phyloP scores from a whole-genome alignment of 2,797 vertebrate species.

The Myotis myotis region DNA sequence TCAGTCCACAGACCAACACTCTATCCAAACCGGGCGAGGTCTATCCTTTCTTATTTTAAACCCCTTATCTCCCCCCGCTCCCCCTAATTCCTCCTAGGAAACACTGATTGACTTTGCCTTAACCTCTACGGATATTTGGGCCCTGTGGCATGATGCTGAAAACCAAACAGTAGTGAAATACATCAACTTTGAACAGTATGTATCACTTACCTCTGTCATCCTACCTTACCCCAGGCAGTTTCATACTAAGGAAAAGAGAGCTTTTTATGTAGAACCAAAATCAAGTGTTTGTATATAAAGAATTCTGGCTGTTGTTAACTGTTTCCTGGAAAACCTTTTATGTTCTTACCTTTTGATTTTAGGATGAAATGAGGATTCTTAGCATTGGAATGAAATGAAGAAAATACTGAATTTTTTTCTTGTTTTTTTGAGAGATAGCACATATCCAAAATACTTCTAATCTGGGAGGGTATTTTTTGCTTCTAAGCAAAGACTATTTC shows the following conservation, averaged over 20 bases:
- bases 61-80: background rate
- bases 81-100: slow-evolving; percentile 85
- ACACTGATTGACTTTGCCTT: slow-evolving; percentile 93
- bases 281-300: background rate
- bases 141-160: slow-evolving; percentile 93
- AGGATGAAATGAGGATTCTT: background rate
- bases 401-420: background rate
- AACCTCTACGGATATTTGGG: slow-evolving; percentile 94
- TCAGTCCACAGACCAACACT: too few relatives aligned
- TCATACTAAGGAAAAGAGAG: background rate
- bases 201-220: slow-evolving; percentile 26
- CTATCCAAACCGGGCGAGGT: too few relatives aligned
- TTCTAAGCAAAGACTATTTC: background rate
- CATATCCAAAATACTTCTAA: background rate
- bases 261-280: background rate
- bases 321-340: background rate
- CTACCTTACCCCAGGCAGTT: background rate
- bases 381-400: background rate
- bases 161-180: slow-evolving; percentile 92
- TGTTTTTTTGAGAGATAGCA: background rate
- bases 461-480: background rate
- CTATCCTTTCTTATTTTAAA: background rate
- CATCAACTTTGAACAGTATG: slow-evolving; percentile 97
- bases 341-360: slow-evolving; percentile 7
- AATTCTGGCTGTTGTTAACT: background rate